These are phyloP conservation scores for Trisateles emortualis DNA, from an alignment of 2,888 invertebrate genomes.

Conservation along the genomic window DNA sequence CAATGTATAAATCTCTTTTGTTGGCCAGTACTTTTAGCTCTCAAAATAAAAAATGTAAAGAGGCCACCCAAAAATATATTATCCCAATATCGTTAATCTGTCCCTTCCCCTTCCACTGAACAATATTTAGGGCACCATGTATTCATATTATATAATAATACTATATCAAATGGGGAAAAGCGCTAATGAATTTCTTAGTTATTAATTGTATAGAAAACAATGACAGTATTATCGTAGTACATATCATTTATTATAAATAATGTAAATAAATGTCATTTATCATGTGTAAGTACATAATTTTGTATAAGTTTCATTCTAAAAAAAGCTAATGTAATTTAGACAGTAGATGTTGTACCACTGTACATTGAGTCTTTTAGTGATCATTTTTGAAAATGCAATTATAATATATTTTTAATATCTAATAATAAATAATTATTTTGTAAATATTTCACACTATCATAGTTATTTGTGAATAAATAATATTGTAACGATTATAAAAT, in stretches of 20 bases:
- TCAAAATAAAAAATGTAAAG: background rate
- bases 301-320: background rate
- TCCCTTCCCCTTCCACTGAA: constrained; percentile 30
- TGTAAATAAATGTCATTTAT: constrained; percentile 26
- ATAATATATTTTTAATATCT: too few species aligned
- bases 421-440: background rate
- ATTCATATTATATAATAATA: constrained; percentile 41
- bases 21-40: background rate
- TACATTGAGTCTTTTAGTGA: background rate
- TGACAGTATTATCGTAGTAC: constrained; percentile 61
- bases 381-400: background rate
- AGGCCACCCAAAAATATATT: background rate
- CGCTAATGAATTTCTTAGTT: constrained; percentile 80
- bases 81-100: background rate
- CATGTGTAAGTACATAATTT: background rate
- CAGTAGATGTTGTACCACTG: constrained; percentile 12
- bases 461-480: background rate
- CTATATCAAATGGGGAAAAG: constrained; percentile 80
- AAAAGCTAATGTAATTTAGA: constrained; percentile 9
- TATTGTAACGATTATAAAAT: too few species aligned
- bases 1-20: background rate
- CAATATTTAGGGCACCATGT: constrained; percentile 39
- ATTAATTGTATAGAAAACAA: constrained; percentile 39
- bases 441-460: background rate
- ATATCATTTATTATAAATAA: constrained; percentile 54